phyloP scores from a whole-genome alignment of 2,113 vertebrate genomes.

The Indri indri region DNA sequence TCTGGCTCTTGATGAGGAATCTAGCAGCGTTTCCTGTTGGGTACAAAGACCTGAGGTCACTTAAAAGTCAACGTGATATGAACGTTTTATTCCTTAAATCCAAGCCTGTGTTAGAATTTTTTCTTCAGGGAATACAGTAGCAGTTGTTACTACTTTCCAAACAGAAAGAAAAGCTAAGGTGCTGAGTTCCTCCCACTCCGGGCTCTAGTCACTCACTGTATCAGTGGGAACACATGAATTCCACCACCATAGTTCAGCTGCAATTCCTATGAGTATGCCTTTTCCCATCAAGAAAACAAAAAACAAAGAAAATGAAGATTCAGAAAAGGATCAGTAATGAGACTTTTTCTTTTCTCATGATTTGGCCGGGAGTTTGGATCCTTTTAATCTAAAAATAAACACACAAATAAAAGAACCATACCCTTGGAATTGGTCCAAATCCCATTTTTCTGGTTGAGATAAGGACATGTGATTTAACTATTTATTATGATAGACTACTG shows the following conservation, averaged over 20 bases:
- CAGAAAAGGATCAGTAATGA: not conserved
- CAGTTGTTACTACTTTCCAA: not conserved
- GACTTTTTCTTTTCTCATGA: not conserved
- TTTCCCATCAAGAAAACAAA: not conserved
- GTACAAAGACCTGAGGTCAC: not conserved
- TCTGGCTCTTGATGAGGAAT: not conserved
- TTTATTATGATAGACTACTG: not conserved
- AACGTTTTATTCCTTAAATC: not conserved
- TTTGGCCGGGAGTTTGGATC: not conserved
- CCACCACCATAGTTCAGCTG: fast-evolving
- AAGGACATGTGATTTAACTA: not conserved
- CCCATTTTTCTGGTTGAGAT: not conserved
- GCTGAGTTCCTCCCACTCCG: not conserved
- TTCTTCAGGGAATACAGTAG: not conserved
- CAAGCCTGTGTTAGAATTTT: not conserved
- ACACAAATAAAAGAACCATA: not conserved
- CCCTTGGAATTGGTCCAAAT: not conserved
- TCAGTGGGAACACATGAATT: not conserved
- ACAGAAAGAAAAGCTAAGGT: not conserved
- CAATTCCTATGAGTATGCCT: not conserved
- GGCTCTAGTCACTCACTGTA: too few species aligned
- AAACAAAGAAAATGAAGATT: not conserved
- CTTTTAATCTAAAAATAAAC: not conserved
- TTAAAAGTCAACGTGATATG: not conserved
- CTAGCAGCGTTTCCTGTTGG: not conserved